phyloP scores from a whole-genome alignment of 2,797 vertebrate species.

The Crenichthys baileyi region DNA sequence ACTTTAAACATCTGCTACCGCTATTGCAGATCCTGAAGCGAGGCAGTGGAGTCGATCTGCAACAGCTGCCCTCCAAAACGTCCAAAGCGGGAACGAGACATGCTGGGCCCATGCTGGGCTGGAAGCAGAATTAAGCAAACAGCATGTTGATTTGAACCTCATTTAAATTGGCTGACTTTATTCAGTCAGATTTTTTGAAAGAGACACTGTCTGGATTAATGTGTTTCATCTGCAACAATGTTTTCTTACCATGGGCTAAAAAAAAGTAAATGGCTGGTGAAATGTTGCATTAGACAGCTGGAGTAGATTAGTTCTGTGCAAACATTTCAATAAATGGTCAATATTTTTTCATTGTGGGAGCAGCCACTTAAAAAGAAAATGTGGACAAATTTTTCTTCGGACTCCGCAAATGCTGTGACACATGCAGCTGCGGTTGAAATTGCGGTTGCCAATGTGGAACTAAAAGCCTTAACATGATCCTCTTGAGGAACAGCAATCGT shows the following conservation, averaged over 20 bases:
- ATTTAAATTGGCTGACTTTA: conserved; percentile 42
- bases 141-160: conserved; percentile 8
- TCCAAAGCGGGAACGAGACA: conserved; percentile 9
- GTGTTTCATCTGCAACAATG: not conserved
- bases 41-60: conserved; percentile 24
- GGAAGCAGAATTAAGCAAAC: conserved; percentile 35
- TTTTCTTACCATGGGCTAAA: not conserved
- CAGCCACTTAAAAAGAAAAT: not conserved
- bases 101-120: conserved; percentile 29
- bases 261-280: not conserved
- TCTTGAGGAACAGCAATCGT: conserved; percentile 40
- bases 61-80: conserved; percentile 19
- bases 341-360: not conserved
- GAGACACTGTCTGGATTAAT: conserved; percentile 9
- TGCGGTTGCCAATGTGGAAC: conserved; percentile 18
- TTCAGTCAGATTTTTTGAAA: conserved; percentile 19
- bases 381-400: conserved; percentile 4
- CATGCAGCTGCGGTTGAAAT: conserved; percentile 20
- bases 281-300: not conserved
- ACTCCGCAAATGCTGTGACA: not conserved
- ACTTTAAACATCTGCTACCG: not conserved
- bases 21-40: not conserved
- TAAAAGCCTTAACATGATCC: conserved; percentile 36
- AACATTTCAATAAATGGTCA: not conserved
- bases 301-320: not conserved